phyloP scores from a whole-genome alignment of 2,888 invertebrate genomes.

The Marronus borbonicus region DNA sequence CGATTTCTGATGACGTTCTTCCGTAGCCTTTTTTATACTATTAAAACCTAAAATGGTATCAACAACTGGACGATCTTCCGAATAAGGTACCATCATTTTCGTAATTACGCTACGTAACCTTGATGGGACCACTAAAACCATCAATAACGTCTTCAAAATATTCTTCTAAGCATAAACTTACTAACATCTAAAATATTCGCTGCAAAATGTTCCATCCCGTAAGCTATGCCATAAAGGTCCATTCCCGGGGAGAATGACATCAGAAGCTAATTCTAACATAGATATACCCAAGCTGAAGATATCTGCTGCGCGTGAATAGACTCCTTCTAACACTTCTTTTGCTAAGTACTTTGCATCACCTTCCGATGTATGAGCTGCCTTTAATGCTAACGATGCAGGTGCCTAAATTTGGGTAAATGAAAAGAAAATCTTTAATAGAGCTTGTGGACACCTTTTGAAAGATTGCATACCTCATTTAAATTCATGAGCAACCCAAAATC shows the following conservation, averaged over 20 bases:
- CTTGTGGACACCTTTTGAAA: not conserved
- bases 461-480: slow-evolving; percentile 70
- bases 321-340: slow-evolving; percentile 78
- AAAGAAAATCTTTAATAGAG: not conserved
- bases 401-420: not conserved
- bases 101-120: slow-evolving; percentile 73
- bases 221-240: slow-evolving; percentile 81
- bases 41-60: slow-evolving; percentile 69
- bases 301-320: slow-evolving; percentile 81
- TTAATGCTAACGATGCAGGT: not conserved
- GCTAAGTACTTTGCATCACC: slow-evolving; percentile 86
- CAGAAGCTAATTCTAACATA: slow-evolving; percentile 80
- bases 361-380: slow-evolving; percentile 69
- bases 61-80: slow-evolving; percentile 72
- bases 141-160: not conserved
- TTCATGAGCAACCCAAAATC: slow-evolving; percentile 84
- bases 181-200: slow-evolving; percentile 40
- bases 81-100: slow-evolving; percentile 75
- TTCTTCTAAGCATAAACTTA: not conserved
- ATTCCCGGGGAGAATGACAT: slow-evolving; percentile 79
- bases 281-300: slow-evolving; percentile 84
- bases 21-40: slow-evolving; percentile 31
- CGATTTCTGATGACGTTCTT: slow-evolving; percentile 21
- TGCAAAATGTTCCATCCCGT: slow-evolving; percentile 73
- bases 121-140: slow-evolving; percentile 68